phyloP scores from a whole-genome alignment of 2,888 invertebrate species.

The Drosophila buzzatii region DNA sequence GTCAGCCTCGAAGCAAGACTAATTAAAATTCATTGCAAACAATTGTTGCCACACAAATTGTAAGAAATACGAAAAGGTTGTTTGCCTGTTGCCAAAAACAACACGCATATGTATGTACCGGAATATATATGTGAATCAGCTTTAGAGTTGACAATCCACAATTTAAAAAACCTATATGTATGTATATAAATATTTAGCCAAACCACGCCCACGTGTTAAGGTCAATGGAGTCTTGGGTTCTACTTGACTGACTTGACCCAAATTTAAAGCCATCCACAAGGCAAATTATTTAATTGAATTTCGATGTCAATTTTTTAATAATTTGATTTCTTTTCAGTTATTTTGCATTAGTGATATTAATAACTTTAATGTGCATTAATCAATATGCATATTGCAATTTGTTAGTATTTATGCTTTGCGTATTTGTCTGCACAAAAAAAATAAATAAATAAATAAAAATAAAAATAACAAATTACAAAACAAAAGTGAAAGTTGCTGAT shows the following conservation, averaged over 20 bases:
- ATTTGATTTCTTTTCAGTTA: neutral
- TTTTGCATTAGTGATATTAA: constrained; percentile 40
- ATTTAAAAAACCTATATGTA: neutral
- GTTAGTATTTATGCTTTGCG: constrained; percentile 46
- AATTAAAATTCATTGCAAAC: constrained; percentile 76
- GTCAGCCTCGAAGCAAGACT: constrained; percentile 64
- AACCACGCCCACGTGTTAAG: constrained; percentile 69
- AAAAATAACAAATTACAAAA: neutral
- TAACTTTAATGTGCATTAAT: constrained; percentile 62
- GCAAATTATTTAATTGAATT: constrained; percentile 27
- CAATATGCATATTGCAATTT: constrained; percentile 67
- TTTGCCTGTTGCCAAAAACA: constrained; percentile 47
- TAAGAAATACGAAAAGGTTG: constrained; percentile 52
- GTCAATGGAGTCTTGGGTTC: constrained; percentile 63
- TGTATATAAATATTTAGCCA: constrained; percentile 8
- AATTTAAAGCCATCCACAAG: constrained; percentile 61
- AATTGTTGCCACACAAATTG: constrained; percentile 59
- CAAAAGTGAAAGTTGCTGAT: constrained; percentile 66
- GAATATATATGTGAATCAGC: constrained; percentile 15
- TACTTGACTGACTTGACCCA: constrained; percentile 76
- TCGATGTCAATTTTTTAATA: neutral
- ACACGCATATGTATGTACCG: neutral
- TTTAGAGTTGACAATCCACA: constrained; percentile 37
- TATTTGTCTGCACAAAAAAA: constrained; percentile 7
- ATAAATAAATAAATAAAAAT: neutral